A percentile compares a stretch with the other conserved stretches of the same genome.
These are phyloP conservation scores for Leptopilina myrica DNA, from an alignment of 2,888 invertebrate genomes.

Conservation along the genomic window DNA sequence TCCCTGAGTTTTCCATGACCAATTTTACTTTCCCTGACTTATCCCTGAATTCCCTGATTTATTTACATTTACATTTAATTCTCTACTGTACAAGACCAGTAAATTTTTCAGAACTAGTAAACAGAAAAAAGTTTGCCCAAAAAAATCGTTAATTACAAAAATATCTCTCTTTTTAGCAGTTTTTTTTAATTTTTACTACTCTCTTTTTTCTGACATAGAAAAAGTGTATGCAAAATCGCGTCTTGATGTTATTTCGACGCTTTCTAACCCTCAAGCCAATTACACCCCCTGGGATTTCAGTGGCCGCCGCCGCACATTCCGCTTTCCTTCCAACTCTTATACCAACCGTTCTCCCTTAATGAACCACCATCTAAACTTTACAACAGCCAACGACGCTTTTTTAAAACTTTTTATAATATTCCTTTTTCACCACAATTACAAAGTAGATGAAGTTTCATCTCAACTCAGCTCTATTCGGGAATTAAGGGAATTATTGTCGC, in stretches of 20 bases:
- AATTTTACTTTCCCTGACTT: no score
- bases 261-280: conserved; percentile 66
- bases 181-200: background rate
- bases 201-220: conserved; percentile 4
- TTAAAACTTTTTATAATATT: conserved; percentile 50
- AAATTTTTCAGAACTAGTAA: no score
- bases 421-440: conserved; percentile 62
- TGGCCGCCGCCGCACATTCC: conserved; percentile 55
- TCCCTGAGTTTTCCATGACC: no score
- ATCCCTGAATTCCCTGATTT: no score
- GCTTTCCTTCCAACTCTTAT: conserved; percentile 55
- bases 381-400: conserved; percentile 52
- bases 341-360: conserved; percentile 66
- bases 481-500: conserved; percentile 66
- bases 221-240: conserved; percentile 43
- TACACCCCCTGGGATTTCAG: conserved; percentile 66
- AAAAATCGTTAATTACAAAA: no score
- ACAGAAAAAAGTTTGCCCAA: no score
- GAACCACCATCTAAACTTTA: conserved; percentile 69
- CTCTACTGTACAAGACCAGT: no score
- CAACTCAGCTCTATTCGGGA: conserved; percentile 52
- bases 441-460: conserved; percentile 64
- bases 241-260: conserved; percentile 65
- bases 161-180: conserved; percentile 10
- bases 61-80: no score